These are phyloP conservation scores for Sarcophaga bullata DNA, from an alignment of 1,140 invertebrate genomes.

Conservation along the genomic window DNA sequence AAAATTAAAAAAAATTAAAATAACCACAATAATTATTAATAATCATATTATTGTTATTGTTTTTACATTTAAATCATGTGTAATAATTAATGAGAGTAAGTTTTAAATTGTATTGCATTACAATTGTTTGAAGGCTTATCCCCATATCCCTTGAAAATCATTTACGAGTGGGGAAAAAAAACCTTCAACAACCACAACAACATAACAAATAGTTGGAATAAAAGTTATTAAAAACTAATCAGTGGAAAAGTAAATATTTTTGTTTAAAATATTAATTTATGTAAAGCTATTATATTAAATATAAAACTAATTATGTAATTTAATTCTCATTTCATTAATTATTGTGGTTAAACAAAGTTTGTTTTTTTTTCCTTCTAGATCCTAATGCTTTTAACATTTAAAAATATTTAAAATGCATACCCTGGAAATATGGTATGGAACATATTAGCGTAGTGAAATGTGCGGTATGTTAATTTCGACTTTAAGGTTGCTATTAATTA, in stretches of 20 bases:
- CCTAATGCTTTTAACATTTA: not conserved
- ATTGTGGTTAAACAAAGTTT: not conserved
- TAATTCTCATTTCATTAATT: not conserved
- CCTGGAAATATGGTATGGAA: too few relatives aligned
- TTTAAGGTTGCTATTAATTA: too few relatives aligned
- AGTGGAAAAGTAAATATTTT: constrained; percentile 6
- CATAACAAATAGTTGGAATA: not conserved
- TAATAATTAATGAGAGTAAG: too few relatives aligned
- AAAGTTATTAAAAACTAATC: constrained; percentile 12
- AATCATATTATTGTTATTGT: not conserved
- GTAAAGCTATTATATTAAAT: not conserved
- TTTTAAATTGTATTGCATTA: too few relatives aligned
- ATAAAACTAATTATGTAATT: constrained; percentile 15
- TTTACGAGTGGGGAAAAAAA: too few relatives aligned
- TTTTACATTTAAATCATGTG: too few relatives aligned
- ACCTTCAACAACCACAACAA: too few relatives aligned
- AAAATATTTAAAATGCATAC: not conserved
- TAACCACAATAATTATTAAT: constrained; percentile 17
- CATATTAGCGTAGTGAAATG: too few relatives aligned
- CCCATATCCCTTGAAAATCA: too few relatives aligned
- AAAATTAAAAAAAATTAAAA: not conserved
- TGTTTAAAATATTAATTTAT: too few relatives aligned
- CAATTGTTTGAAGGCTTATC: too few relatives aligned
- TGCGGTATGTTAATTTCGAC: too few relatives aligned
- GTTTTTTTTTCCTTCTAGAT: not conserved